A percentile compares a stretch with the other conserved stretches of the same genome.
Evolutionary conservation across 2,888 invertebrate genomes (phyloP).

Genomic region (Dromius quadrimaculatus): DNA sequence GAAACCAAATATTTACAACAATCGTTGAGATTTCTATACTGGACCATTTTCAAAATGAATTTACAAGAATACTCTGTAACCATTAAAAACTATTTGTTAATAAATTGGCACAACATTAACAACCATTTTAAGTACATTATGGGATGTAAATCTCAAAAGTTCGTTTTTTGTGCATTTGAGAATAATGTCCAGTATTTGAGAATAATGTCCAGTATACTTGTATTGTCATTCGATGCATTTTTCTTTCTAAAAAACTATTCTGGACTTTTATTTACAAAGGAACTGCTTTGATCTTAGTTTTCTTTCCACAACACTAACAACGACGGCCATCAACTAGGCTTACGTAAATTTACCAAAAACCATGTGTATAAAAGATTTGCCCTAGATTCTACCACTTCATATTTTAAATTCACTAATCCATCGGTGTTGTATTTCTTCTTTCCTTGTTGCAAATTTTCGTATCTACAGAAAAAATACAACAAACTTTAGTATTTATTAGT

Average conservation of each 20-base stretch:
- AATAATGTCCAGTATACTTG: constrained; percentile 32
- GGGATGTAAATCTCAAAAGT: constrained; percentile 29
- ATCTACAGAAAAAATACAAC: constrained; percentile 72
- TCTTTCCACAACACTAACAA: constrained; percentile 62
- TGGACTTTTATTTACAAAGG: constrained; percentile 32
- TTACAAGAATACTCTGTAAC: constrained; percentile 33
- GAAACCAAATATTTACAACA: constrained; percentile 14
- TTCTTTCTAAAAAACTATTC: constrained; percentile 32
- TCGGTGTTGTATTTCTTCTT: constrained; percentile 86
- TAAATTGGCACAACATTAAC: constrained; percentile 46
- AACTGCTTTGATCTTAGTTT: constrained; percentile 28
- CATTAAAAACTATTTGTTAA: constrained; percentile 32
- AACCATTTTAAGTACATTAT: constrained; percentile 45
- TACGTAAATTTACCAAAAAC: constrained; percentile 81
- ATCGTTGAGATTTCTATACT: constrained; percentile 6
- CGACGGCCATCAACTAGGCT: constrained; percentile 78
- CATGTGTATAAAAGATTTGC: constrained; percentile 85
- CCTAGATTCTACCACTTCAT: constrained; percentile 77
- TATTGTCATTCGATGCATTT: constrained; percentile 48
- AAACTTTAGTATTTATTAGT: no score
- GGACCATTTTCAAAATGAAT: constrained; percentile 10
- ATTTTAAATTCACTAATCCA: constrained; percentile 87
- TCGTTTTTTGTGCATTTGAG: constrained; percentile 21
- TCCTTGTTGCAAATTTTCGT: constrained; percentile 86
- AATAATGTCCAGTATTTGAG: neutral